Percentiles rank a stretch among this genome's conserved stretches.
Conservation (phyloP, 2,797 vertebrate genomes). For the Clarias platycephalus region DNA sequence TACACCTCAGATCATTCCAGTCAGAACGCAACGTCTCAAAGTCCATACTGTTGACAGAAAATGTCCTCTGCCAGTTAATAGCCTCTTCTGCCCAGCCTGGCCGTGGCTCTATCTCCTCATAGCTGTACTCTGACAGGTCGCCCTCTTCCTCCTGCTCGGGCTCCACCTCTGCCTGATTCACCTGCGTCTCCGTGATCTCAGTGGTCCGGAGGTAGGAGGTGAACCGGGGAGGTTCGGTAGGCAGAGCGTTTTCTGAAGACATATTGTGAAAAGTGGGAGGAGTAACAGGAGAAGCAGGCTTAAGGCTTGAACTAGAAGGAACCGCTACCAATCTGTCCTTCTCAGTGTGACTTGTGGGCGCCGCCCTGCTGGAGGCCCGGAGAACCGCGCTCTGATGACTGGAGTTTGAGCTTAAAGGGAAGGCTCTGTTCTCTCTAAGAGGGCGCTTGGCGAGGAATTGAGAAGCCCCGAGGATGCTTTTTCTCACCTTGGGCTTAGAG, state of each 20-base stretch:
- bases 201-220: conserved; percentile 85
- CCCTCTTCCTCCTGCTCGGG: conserved; percentile 73
- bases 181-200: conserved; percentile 76
- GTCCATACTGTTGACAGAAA: conserved; percentile 92
- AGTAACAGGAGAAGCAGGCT: conserved; percentile 5
- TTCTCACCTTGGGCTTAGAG: conserved; percentile 64
- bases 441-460: conserved; percentile 69
- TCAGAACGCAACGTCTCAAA: conserved; percentile 95
- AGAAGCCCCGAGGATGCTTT: conserved; percentile 63
- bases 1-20: conserved; percentile 98
- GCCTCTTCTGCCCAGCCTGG: conserved; percentile 91
- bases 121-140: conserved; percentile 81
- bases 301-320: conserved; percentile 48
- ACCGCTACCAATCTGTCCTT: conserved; percentile 54
- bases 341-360: conserved; percentile 51
- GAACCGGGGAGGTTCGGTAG: conserved; percentile 60
- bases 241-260: conserved; percentile 62
- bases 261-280: conserved; percentile 59
- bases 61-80: conserved; percentile 97
- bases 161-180: conserved; percentile 64
- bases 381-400: conserved; percentile 63
- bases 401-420: conserved; percentile 65
- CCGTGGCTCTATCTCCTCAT: conserved; percentile 79
- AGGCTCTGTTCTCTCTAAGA: conserved; percentile 63
- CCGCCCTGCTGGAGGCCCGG: conserved; percentile 59